A percentile compares a stretch with the other conserved stretches of the same genome.
These are phyloP conservation scores for Caenorhabditis sp. DNA, from an alignment of 2,888 invertebrate genomes.

Conservation along the genomic window DNA sequence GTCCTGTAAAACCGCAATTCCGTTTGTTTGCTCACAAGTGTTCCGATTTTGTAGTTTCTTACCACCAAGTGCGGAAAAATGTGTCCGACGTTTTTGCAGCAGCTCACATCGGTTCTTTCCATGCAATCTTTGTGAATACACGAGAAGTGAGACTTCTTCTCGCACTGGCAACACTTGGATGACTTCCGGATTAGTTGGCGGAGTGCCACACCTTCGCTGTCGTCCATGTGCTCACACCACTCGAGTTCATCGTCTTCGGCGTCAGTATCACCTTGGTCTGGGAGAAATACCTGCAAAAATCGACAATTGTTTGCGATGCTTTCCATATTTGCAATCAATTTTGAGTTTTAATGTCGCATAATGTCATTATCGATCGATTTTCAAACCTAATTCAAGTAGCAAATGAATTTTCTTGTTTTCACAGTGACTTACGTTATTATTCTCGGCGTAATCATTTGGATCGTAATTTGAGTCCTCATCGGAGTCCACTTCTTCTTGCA, in stretches of 20 bases:
- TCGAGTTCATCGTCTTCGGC: slow-evolving; percentile 1
- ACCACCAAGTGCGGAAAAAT: slow-evolving; percentile 23
- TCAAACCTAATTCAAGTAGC: no score
- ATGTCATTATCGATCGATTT: no score
- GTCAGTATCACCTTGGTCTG: background rate
- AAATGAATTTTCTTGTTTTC: no score
- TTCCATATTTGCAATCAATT: no score
- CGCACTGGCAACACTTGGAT: background rate
- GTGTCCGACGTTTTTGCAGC: slow-evolving; percentile 17
- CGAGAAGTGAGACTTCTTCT: slow-evolving; percentile 3
- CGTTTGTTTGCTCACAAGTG: no score
- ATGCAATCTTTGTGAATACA: slow-evolving; percentile 28
- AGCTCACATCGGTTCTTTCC: background rate
- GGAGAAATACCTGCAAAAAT: background rate
- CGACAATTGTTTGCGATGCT: background rate
- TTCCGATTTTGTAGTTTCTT: background rate
- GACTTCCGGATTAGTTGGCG: background rate
- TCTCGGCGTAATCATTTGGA: background rate
- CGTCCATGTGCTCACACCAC: slow-evolving; percentile 14
- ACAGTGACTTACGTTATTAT: background rate
- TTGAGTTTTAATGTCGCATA: no score
- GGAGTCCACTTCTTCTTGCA: no score
- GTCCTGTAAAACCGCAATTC: slow-evolving; percentile 2
- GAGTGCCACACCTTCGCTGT: background rate
- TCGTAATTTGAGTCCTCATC: background rate